Conservation (phyloP, 2,113 vertebrate species). For the Onychostruthus taczanowskii region DNA sequence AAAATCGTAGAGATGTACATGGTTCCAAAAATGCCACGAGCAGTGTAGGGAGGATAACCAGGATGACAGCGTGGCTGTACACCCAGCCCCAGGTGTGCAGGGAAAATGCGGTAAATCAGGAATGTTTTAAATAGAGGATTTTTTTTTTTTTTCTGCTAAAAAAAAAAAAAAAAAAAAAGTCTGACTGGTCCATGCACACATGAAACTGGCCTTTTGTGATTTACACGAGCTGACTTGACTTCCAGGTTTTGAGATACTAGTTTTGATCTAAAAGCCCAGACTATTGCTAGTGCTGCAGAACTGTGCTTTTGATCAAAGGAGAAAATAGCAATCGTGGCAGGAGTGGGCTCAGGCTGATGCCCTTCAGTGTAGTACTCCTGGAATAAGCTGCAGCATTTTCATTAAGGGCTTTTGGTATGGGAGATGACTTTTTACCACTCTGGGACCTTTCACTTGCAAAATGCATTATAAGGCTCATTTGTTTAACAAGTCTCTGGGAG, state of each 20-base stretch:
- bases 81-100: not conserved
- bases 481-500: conserved; percentile 24
- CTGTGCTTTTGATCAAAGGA: not conserved
- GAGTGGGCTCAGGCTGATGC: not conserved
- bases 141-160: not conserved
- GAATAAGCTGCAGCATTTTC: not conserved
- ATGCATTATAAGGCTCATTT: not conserved
- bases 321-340: not conserved
- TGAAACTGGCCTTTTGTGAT: fast-evolving
- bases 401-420: not conserved
- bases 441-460: not conserved
- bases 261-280: not conserved
- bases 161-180: not conserved
- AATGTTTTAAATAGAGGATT: not conserved
- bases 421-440: not conserved
- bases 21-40: not conserved
- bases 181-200: not conserved
- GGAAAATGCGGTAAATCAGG: not conserved
- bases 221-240: not conserved
- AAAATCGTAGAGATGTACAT: not conserved
- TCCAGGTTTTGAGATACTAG: not conserved
- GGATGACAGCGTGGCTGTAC: fast-evolving
- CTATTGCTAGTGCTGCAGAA: not conserved
- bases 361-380: not conserved
- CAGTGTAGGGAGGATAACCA: not conserved